Evolutionary conservation across 2,797 vertebrate species (phyloP).

Genomic region (Melopsittacus undulatus): DNA sequence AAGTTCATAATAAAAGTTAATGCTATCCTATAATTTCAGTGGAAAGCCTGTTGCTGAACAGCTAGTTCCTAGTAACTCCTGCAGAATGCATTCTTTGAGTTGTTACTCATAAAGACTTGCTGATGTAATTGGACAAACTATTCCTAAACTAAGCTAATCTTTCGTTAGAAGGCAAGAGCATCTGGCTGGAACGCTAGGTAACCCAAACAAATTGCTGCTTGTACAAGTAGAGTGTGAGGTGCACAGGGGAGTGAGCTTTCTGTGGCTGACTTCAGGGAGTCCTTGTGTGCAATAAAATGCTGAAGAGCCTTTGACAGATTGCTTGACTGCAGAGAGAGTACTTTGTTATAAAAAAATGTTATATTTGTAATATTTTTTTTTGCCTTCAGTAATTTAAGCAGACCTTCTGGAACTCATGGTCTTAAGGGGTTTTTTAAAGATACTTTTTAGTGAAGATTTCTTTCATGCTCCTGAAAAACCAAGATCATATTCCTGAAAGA

Average conservation of each 20-base stretch:
- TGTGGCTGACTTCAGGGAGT: neutral
- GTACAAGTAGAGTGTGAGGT: accelerated
- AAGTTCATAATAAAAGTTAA: neutral
- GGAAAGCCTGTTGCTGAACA: neutral
- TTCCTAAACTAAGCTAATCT: neutral
- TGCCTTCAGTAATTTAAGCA: neutral
- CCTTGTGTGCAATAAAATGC: neutral
- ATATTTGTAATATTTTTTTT: neutral
- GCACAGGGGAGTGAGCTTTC: neutral
- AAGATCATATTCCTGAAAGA: neutral
- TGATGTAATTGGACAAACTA: neutral
- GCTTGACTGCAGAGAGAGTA: neutral
- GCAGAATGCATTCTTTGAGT: neutral
- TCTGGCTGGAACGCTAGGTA: neutral
- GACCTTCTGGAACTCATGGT: neutral
- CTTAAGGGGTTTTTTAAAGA: neutral
- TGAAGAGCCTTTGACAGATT: neutral
- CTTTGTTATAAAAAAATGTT: neutral
- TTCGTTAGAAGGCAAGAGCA: neutral
- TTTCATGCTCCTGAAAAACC: neutral
- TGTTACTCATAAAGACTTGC: neutral
- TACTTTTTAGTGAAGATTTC: neutral
- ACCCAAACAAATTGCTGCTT: neutral
- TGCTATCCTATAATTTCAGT: accelerated
- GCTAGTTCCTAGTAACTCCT: neutral